phyloP scores from a whole-genome alignment of 2,113 vertebrate genomes.

The Eretmochelys imbricata region DNA sequence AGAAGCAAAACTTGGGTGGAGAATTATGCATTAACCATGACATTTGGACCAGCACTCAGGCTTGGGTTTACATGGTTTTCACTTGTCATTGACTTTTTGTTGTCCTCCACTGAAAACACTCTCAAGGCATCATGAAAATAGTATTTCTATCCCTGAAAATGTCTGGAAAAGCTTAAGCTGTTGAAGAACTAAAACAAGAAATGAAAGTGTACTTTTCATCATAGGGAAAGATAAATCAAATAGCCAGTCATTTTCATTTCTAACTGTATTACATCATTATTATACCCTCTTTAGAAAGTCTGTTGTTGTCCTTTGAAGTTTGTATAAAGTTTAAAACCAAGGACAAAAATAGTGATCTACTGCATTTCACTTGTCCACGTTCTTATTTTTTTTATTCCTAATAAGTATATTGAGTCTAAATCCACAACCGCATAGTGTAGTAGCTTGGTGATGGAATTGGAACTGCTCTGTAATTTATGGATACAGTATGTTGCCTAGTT shows the following conservation, averaged over 20 bases:
- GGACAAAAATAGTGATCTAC: background rate
- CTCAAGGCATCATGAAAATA: conserved; percentile 9
- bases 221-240: background rate
- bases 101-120: conserved; percentile 33
- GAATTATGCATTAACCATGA: background rate
- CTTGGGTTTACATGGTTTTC: background rate
- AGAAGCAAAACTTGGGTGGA: background rate
- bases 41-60: fast-evolving
- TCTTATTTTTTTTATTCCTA: background rate
- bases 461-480: background rate
- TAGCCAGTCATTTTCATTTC: background rate
- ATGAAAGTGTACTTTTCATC: background rate
- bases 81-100: background rate
- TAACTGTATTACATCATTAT: background rate
- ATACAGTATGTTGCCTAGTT: background rate
- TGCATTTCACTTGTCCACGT: background rate
- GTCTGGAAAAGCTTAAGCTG: conserved; percentile 12
- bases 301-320: background rate
- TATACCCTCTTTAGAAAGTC: background rate
- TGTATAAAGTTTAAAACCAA: background rate
- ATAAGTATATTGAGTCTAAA: background rate
- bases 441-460: background rate
- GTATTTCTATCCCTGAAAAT: background rate
- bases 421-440: fast-evolving
- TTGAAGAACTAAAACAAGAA: conserved; percentile 13